These are phyloP conservation scores for Riparia riparia DNA, from an alignment of 2,113 vertebrate genomes.

Conservation along the genomic window DNA sequence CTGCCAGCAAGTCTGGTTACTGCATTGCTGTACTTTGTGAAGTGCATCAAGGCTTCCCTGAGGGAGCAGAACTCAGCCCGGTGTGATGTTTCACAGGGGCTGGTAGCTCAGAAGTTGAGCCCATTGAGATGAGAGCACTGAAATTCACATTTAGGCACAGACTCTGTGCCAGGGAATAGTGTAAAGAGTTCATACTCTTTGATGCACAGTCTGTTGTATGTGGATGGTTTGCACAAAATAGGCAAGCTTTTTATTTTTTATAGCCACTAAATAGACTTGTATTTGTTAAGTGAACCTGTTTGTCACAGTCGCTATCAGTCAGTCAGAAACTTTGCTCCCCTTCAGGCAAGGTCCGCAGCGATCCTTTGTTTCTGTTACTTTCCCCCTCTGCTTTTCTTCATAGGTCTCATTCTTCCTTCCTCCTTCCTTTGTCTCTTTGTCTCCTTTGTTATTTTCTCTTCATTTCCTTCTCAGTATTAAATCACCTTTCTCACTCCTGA, in stretches of 20 bases:
- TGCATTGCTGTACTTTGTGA: constrained; percentile 9
- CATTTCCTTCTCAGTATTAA: constrained; percentile 27
- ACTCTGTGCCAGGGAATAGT: neutral
- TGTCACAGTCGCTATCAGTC: neutral
- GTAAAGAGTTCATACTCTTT: constrained; percentile 4
- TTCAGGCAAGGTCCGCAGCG: neutral
- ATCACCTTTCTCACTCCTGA: constrained; percentile 50
- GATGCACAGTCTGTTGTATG: neutral
- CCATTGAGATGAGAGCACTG: constrained; percentile 1
- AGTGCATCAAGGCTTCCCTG: neutral
- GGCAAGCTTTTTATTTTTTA: neutral
- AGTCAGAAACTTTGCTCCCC: neutral
- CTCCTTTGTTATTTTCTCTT: constrained; percentile 27
- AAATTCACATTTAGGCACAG: constrained; percentile 3
- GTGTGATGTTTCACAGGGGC: constrained; percentile 7
- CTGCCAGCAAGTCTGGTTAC: neutral
- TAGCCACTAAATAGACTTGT: neutral
- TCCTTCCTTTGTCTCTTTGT: neutral
- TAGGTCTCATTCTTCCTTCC: neutral
- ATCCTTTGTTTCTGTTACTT: constrained; percentile 34
- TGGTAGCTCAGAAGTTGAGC: neutral
- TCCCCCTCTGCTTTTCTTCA: neutral
- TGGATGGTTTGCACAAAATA: neutral
- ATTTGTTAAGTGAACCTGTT: constrained; percentile 10
- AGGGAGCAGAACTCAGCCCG: constrained; percentile 3